Evolutionary conservation across 2,888 invertebrate genomes (phyloP), one percentile per base, ranked within the genome.

Genomic region (Syritta pipiens): DNA sequence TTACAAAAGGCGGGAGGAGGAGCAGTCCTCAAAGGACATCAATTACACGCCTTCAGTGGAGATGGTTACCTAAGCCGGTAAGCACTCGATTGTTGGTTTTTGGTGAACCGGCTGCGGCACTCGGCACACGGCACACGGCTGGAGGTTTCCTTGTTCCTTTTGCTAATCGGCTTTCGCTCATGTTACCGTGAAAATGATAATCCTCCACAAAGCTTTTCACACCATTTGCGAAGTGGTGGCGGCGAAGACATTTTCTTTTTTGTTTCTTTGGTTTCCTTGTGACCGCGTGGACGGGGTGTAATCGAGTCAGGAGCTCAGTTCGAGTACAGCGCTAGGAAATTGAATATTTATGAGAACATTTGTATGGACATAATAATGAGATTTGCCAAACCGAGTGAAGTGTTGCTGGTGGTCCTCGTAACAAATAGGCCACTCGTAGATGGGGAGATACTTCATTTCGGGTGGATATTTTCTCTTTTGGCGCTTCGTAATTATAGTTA

Each of bases 261-360:
- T 30, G 44, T 17, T 10, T 22, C 35, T 35, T 74, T 42, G 32
- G 24, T 24, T 69, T 49, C 26, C 26, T 42, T 44, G 5, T 49
- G 19, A 10, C n/a, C n/a, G n/a, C n/a, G n/a, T n/a, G n/a, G n/a
- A n/a, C n/a, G 26, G 12, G 22, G 7, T n/a, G 14, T 42, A 42
- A 60, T 49, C 3, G 20, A 35, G 35, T n/a, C 19, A 12, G 26
- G 3, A 19, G 6, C 4, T n/a, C n/a, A n/a, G n/a, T n/a, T n/a
- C n/a, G n/a, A n/a, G n/a, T n/a, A n/a, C n/a, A 9, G n/a, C n/a
- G 12, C 10, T 6, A 26, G 46, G 44, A 19, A 57, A 59, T 67
- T 74, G 51, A 74, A 65, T 74, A 74, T 74, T 74, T 74, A 74
- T 74, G 72, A 67, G 57, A 12, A 35, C 26, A 62, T 71, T 71